Evolutionary conservation across 2,888 invertebrate species (phyloP), one percentile per base, ranked within the genome.

Genomic region (Phorcus lineatus): DNA sequence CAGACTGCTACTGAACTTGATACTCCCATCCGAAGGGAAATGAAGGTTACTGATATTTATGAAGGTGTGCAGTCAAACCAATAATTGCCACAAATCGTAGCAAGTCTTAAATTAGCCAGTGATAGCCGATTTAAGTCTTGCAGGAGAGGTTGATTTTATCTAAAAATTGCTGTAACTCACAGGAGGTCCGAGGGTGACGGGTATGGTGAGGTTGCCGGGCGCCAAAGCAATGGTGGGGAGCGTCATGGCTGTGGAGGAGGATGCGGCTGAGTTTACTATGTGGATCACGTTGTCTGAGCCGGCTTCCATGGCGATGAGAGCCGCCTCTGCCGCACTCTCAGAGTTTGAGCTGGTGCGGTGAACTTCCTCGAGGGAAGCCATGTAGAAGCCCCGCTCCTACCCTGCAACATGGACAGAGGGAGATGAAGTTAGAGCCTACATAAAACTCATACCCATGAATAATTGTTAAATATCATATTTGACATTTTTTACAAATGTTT

Each of bases 171-270:
- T 7, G 24, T 7, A 0, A 81, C 84, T 83, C 80, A 86, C 86
- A 54, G 82, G 82, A 1, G 84, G 81, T 36, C 87, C 81, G 28
- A 90, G 77, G 36, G 89, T 89, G 22, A 90, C 89, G n/a, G 91
- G 91, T 52, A 91, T 83, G 40, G 89, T 87, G 74, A 92, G 86
- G 66, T 87, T 88, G 17, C 89, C 90, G 1, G 89, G 88, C 1
- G 90, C 86, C 22, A 92, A 83, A 16, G 92, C 90, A 7, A 92
- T 90, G 13, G 90, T 90, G 81, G 91, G 91, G 40, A 91, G 85
- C 19, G 87, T 89, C 13, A 85, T 82, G 3, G 86, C 81, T 22
- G 83, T 81, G 24, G 82, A 53, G 22, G 74, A 78, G 24, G 79
- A 70, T 11, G 82, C 67, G n/a, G 82, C 77, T 17, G 81, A 81